These are phyloP conservation scores for Hyaena hyaena DNA, from an alignment of 2,113 vertebrate genomes.

Conservation along the genomic window DNA sequence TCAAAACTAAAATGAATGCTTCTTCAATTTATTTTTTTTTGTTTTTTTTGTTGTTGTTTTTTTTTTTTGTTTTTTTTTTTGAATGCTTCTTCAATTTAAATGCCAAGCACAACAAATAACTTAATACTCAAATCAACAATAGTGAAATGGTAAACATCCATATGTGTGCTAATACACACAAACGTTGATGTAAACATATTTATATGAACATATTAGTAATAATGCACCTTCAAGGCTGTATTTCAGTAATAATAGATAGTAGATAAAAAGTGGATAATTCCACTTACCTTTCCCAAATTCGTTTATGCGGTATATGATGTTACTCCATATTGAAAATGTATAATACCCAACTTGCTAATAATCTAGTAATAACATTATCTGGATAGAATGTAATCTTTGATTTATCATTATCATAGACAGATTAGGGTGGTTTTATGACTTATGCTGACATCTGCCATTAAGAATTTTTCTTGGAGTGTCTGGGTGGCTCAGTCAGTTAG, in stretches of 20 bases:
- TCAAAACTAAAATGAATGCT: slow-evolving; percentile 7
- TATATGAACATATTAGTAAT: neutral
- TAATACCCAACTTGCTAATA: neutral
- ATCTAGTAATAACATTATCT: neutral
- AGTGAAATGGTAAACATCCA: neutral
- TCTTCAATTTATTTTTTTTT: neutral
- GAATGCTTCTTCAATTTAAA: neutral
- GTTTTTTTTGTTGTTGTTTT: too few relatives aligned
- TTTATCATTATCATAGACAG: neutral
- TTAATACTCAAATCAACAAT: neutral
- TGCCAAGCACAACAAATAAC: neutral
- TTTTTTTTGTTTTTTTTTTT: too few relatives aligned
- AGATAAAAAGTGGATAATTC: too few relatives aligned
- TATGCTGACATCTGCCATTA: neutral
- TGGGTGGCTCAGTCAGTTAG: too few relatives aligned
- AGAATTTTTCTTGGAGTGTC: neutral
- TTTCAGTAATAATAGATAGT: neutral
- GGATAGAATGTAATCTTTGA: neutral
- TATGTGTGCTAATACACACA: neutral
- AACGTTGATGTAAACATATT: neutral
- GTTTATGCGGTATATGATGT: neutral
- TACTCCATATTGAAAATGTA: neutral
- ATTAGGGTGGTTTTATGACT: neutral
- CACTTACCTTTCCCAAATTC: neutral
- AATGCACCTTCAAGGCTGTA: neutral